Base-by-base conservation (phyloP, 2,113 vertebrate species). In the Corythoichthys intestinalis region DNA sequence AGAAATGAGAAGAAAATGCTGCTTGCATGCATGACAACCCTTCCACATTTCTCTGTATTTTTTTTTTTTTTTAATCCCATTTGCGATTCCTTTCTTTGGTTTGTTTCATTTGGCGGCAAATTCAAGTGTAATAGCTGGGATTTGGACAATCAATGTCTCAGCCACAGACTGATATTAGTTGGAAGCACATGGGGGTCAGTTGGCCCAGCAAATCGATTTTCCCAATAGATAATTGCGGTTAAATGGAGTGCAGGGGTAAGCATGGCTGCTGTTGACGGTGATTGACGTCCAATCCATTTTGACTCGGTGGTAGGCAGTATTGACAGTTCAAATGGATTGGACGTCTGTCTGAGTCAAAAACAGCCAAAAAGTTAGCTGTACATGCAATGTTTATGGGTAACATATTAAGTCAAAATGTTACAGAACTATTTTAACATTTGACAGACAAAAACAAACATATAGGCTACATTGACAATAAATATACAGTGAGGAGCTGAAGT, bases 1-100 rank as follows among this genome's bases (percentile, higher is more conserved):
- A 69, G 50, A 80, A 82, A 37, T 46, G 53, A 69, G 50, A 80
- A 82, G 72, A 74, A 83, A 79, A 79, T 72, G 38, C 61, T 37
- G 28, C 71, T 79, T 80, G 83, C 66, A 76, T 57, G 54, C 54
- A 56, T 56, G 12, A 44, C 46, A 49, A 20, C 35, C 44, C 56
- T 61, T 49, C 69, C 63, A 49, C 62, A 28, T 53, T 63, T 67
- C 66, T 61, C 66, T 53, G 20, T 60, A 67, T 11, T 74, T 44
- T 63, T 59, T 57, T 67, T 28, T 28, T 28, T 28, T 28, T 28
- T 28, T 1, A 28, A 28, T 28, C 20, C 78, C 70, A 76, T 67
- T 76, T 64, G 53, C 49, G 41, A 65, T 14, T 66, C 46, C 13
- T 56, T 49, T 50, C 41, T 44, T 44, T 44, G 41, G 41, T 44